Percentiles rank a stretch among this genome's conserved stretches.
phyloP scores from a whole-genome alignment of 2,888 invertebrate genomes.

The Frankliniella fusca region DNA sequence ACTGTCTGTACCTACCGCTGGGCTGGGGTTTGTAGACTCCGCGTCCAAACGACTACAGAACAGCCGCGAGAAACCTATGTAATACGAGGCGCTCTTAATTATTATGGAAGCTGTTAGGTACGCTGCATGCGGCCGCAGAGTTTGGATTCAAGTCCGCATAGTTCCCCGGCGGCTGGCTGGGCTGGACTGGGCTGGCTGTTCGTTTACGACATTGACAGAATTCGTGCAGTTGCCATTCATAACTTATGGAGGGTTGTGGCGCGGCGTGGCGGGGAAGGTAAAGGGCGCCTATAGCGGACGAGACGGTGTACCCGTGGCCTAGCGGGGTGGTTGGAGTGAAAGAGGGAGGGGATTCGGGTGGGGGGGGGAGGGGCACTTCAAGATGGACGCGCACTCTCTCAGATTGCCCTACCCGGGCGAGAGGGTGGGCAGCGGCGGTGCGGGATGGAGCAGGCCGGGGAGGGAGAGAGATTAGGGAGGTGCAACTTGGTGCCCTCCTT shows the following conservation, averaged over 20 bases:
- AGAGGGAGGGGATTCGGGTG: background rate
- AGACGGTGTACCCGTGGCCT: too few species aligned
- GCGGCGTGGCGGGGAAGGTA: background rate
- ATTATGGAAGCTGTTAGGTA: background rate
- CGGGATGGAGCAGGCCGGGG: background rate
- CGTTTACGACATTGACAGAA: constrained; percentile 18
- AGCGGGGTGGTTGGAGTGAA: background rate
- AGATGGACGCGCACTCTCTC: constrained; percentile 25
- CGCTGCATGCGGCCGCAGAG: background rate
- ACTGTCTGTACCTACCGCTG: too few species aligned
- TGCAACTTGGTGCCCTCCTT: too few species aligned
- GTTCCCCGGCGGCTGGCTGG: background rate
- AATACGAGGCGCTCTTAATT: too few species aligned
- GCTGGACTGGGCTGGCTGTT: background rate
- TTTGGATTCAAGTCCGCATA: too few species aligned
- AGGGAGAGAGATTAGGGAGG: too few species aligned
- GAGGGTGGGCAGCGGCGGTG: background rate
- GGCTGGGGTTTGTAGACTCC: too few species aligned
- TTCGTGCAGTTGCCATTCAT: constrained; percentile 15
- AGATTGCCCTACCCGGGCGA: constrained; percentile 6
- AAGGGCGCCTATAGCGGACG: too few species aligned
- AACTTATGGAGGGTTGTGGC: constrained; percentile 1
- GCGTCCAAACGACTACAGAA: too few species aligned
- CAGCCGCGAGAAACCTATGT: too few species aligned
- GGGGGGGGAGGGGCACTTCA: background rate